Evolutionary conservation across 2,113 vertebrate genomes (phyloP).

Genomic region (Pelodiscus sinensis): DNA sequence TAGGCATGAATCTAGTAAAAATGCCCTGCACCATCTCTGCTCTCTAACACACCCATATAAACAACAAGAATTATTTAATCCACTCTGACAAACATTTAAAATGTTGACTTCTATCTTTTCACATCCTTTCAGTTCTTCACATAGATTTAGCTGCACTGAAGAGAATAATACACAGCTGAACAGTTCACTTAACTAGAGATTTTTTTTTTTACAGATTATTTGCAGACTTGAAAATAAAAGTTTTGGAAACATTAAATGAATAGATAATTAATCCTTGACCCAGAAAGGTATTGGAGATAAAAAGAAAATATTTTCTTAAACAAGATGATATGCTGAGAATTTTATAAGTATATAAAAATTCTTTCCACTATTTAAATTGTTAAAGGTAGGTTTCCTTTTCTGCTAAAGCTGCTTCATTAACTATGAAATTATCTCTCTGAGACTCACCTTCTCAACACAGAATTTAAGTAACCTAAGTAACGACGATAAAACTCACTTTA

Average conservation of each 20-base stretch:
- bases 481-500: conserved; percentile 37
- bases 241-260: conserved; percentile 5
- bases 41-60: not conserved
- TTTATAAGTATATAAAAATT: not conserved
- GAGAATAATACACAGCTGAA: not conserved
- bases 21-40: not conserved
- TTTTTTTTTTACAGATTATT: not conserved
- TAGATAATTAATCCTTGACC: conserved; percentile 2
- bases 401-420: conserved; percentile 49
- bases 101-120: not conserved
- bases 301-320: conserved; percentile 26
- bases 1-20: not conserved
- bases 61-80: not conserved
- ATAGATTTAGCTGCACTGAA: not conserved
- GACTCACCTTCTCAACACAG: not conserved
- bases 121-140: not conserved
- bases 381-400: conserved; percentile 21
- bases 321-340: conserved; percentile 17
- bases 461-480: conserved; percentile 45
- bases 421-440: conserved; percentile 46
- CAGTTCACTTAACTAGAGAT: accelerated
- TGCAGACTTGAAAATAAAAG: not conserved
- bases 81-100: not conserved
- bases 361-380: not conserved
- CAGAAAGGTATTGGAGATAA: conserved; percentile 12